phyloP scores from a whole-genome alignment of 2,797 vertebrate genomes.

The Fistularia tabacaria region DNA sequence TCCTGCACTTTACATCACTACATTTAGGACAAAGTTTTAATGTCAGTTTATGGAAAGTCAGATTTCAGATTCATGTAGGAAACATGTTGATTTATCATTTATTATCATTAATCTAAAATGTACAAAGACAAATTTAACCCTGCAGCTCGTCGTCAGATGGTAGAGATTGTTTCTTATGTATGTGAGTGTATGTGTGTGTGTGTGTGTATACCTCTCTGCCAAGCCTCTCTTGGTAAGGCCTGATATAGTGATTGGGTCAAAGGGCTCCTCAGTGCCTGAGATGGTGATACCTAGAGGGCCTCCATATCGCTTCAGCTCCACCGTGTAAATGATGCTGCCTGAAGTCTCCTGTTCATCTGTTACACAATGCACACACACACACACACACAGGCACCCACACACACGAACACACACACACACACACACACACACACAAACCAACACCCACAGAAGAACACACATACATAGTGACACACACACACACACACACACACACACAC shows the following conservation, averaged over 20 bases:
- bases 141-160: background rate
- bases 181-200: slow-evolving; percentile 4
- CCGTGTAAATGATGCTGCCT: slow-evolving; percentile 96
- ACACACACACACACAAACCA: too few species aligned
- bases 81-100: too few species aligned
- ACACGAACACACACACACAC: too few species aligned
- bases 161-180: background rate
- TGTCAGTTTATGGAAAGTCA: too few species aligned
- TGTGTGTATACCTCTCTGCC: slow-evolving; percentile 85
- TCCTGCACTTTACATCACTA: too few species aligned
- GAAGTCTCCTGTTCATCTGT: slow-evolving; percentile 94
- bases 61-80: too few species aligned
- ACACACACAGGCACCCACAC: too few species aligned
- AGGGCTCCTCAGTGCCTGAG: slow-evolving; percentile 96
- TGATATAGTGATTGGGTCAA: slow-evolving; percentile 95
- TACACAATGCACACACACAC: slow-evolving; percentile 20
- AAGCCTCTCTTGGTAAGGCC: slow-evolving; percentile 92
- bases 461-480: too few species aligned
- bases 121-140: background rate
- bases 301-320: slow-evolving; percentile 92
- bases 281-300: slow-evolving; percentile 97
- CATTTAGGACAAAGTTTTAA: too few species aligned
- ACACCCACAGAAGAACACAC: too few species aligned
- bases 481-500: slow-evolving; percentile 23
- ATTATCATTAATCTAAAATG: too few species aligned